Evolutionary conservation across 2,888 invertebrate genomes (phyloP), one percentile per base, ranked within the genome.

Genomic region (Pantelozetes paolii): DNA sequence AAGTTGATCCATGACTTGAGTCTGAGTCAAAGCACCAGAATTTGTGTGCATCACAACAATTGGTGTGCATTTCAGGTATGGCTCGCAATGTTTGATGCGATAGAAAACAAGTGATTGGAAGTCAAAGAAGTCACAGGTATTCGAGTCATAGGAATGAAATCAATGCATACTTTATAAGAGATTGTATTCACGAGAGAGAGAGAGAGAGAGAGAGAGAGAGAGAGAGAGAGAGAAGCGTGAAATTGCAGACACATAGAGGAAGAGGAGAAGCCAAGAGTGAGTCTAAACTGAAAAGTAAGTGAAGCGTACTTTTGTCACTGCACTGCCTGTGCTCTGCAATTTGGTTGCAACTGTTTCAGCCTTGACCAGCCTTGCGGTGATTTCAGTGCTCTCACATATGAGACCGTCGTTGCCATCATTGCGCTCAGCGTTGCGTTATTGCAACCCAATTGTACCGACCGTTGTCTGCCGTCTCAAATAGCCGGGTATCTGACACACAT

Each of bases 351-450:
- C 64, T 64, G 64, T 64, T 64, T 64, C 71, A 71, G 42, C 71
- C 71, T 71, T 71, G 71, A 71, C 71, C 71, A 71, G 50, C 71
- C 71, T 71, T 71, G 71, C 71, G 71, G 71, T 42, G 71, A 36
- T 50, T 71, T n/a, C 71, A 50, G 9, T 26, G 40, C 48, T 30
- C 48, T 50, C 71, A 42, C 30, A 30, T 50, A 8, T 50, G 40
- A 50, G 71, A 26, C 40, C 50, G n/a, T 42, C n/a, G 8, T 71
- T 50, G 30, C 30, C 40, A n/a, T 20, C 26, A 28, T 30, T 71
- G 30, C 32, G 13, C 9, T n/a, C 71, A 45, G 32, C 42, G 18
- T n/a, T 71, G 28, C 71, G n/a, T 23, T 36, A 36, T 64, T 64
- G 32, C 18, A 64, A n/a, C 40, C 64, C 64, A 64, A 64, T 64